phyloP scores from a whole-genome alignment of 2,113 vertebrate genomes.

The Pedetes capensis region DNA sequence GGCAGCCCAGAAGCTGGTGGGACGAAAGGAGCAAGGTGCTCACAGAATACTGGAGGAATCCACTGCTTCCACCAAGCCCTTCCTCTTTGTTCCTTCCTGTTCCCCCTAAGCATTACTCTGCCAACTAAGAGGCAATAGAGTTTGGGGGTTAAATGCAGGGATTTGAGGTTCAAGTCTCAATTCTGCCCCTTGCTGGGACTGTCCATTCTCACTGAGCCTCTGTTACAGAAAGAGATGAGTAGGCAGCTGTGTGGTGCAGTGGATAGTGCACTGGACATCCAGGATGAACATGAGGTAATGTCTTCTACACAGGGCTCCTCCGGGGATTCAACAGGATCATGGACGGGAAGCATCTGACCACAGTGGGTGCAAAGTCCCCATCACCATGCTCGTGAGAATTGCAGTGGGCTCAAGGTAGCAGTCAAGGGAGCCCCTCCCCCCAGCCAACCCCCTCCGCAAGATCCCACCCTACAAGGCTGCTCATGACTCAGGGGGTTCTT shows the following conservation, averaged over 20 bases:
- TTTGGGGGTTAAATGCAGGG: neutral
- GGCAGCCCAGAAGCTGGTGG: neutral
- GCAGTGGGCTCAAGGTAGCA: neutral
- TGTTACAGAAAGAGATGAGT: too few relatives aligned
- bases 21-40: neutral
- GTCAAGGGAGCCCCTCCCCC: too few relatives aligned
- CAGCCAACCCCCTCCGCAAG: neutral
- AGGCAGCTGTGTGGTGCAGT: too few relatives aligned
- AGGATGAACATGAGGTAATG: too few relatives aligned
- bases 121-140: neutral
- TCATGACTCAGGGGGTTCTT: neutral
- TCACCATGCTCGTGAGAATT: neutral
- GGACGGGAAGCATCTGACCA: neutral
- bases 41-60: neutral
- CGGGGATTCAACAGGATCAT: neutral
- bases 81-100: neutral
- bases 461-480: neutral
- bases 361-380: neutral
- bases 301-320: neutral
- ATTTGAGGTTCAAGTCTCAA: neutral
- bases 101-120: neutral
- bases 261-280: too few relatives aligned
- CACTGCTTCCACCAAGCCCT: rapidly evolving
- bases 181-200: neutral
- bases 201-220: neutral